Percentiles rank a stretch among this genome's conserved stretches.
These are phyloP conservation scores for Hermaeophaga mercurialis DNA, from an alignment of 2,888 invertebrate genomes.

Conservation along the genomic window DNA sequence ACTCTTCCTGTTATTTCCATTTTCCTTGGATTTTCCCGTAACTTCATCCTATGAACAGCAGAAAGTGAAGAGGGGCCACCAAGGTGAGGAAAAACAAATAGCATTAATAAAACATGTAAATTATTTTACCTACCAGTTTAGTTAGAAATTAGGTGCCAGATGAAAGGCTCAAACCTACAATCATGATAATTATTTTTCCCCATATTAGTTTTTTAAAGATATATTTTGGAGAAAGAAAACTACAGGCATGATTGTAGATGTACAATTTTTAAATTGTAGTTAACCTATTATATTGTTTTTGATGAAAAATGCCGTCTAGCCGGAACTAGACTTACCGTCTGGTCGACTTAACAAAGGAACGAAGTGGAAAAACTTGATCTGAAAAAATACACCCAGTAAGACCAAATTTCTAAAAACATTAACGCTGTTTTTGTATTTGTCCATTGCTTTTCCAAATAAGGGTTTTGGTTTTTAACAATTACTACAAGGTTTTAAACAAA, in stretches of 20 bases:
- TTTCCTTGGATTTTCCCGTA: constrained; percentile 64
- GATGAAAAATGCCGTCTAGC: constrained; percentile 56
- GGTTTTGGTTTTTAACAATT: constrained; percentile 15
- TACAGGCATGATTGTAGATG: constrained; percentile 30
- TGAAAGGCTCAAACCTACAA: constrained; percentile 18
- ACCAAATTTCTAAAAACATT: constrained; percentile 51
- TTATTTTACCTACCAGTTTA: constrained; percentile 21
- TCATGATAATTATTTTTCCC: constrained; percentile 19
- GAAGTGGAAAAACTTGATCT: constrained; percentile 66
- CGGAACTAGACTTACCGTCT: constrained; percentile 72
- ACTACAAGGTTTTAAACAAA: constrained; percentile 13
- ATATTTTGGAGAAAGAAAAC: not conserved
- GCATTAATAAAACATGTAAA: constrained; percentile 53
- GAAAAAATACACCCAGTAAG: constrained; percentile 81
- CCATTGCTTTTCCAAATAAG: constrained; percentile 12
- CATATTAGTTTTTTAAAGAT: not conserved
- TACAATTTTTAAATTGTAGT: constrained; percentile 22
- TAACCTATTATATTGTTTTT: constrained; percentile 32
- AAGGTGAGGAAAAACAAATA: constrained; percentile 55
- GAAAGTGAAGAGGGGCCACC: constrained; percentile 48
- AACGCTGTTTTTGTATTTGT: constrained; percentile 14
- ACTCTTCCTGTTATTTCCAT: constrained; percentile 62
- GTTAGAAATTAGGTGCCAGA: constrained; percentile 13
- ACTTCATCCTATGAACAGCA: constrained; percentile 62
- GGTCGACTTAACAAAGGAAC: constrained; percentile 65